phyloP scores from a whole-genome alignment of 1,140 invertebrate species.

The Chrysopa pallens region DNA sequence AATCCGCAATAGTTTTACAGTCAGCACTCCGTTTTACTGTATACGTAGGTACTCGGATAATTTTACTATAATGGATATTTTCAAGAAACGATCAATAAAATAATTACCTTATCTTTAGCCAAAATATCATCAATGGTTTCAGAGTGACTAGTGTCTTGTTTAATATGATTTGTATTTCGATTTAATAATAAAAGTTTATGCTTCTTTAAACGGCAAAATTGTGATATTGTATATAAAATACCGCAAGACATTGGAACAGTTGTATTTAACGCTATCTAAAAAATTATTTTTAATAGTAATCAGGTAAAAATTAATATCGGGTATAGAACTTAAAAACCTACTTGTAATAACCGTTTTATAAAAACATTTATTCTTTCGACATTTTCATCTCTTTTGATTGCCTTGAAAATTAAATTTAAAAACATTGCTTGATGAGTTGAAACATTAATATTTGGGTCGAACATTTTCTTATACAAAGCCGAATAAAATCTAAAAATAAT shows the following conservation, averaged over 20 bases:
- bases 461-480: slow-evolving; percentile 74
- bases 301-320: slow-evolving; percentile 15
- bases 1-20: no score
- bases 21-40: no score
- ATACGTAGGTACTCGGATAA: no score
- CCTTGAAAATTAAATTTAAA: slow-evolving; percentile 73
- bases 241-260: slow-evolving; percentile 49
- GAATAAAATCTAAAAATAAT: slow-evolving; percentile 56
- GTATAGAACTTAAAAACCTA: slow-evolving; percentile 28
- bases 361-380: slow-evolving; percentile 60
- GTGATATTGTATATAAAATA: slow-evolving; percentile 61
- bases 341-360: slow-evolving; percentile 76
- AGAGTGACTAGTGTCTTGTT: no score
- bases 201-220: slow-evolving; percentile 25
- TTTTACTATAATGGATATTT: no score
- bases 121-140: no score
- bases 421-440: slow-evolving; percentile 65
- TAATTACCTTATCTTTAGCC: no score
- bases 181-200: no score
- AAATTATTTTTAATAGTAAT: slow-evolving; percentile 4
- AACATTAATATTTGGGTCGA: slow-evolving; percentile 53
- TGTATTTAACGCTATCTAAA: slow-evolving; percentile 28
- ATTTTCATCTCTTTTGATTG: slow-evolving; percentile 62
- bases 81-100: no score
- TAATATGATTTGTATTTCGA: no score